phyloP scores from a whole-genome alignment of 2,797 vertebrate genomes.

The Phrynocephalus guinanensis region DNA sequence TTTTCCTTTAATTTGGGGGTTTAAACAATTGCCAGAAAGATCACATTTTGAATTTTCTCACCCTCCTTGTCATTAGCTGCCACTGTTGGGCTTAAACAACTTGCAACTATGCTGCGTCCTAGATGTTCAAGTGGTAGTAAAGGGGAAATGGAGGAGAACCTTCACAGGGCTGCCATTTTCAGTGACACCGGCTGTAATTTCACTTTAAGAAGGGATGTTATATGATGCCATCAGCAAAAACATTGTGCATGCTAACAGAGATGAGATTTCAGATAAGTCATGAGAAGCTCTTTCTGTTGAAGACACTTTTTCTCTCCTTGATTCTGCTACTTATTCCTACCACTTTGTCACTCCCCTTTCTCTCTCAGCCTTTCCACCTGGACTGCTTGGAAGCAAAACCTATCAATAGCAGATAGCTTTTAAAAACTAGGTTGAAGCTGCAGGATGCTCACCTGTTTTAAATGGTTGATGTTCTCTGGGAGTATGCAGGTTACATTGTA shows the following conservation, averaged over 20 bases:
- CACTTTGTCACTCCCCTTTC: neutral
- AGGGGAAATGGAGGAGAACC: neutral
- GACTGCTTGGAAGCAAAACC: neutral
- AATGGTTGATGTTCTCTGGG: constrained; percentile 9
- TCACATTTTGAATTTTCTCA: neutral
- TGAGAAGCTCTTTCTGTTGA: neutral
- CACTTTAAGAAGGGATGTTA: neutral
- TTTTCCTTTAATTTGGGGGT: neutral
- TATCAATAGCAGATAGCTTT: neutral
- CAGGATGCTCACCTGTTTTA: constrained; percentile 2
- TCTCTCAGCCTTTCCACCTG: neutral
- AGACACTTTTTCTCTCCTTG: neutral
- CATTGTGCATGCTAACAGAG: neutral
- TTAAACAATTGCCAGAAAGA: neutral
- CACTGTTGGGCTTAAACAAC: neutral
- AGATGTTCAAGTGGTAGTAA: neutral
- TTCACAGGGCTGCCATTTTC: neutral
- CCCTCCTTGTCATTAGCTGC: neutral
- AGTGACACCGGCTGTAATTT: neutral
- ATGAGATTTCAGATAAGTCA: neutral
- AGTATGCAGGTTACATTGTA: constrained; percentile 18
- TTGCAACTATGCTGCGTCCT: neutral
- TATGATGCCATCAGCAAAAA: constrained; percentile 3
- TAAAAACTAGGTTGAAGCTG: neutral
- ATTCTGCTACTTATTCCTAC: neutral